phyloP scores from a whole-genome alignment of 2,797 vertebrate genomes.

The Lutjanus campechanus region DNA sequence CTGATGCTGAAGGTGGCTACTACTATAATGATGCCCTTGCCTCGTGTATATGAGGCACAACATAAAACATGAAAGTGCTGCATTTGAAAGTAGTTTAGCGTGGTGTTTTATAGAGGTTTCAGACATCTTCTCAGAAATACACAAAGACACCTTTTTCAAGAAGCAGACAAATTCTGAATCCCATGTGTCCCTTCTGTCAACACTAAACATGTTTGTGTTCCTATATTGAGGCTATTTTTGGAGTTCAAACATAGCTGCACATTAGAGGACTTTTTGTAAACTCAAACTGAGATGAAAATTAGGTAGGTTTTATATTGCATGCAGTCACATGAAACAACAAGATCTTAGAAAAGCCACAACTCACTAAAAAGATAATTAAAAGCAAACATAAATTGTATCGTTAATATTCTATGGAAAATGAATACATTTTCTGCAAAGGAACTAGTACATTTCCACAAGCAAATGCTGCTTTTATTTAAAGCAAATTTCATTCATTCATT shows the following conservation, averaged over 20 bases:
- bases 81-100: conserved; percentile 49
- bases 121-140: conserved; percentile 8
- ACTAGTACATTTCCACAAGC: too few species aligned
- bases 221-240: not conserved
- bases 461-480: too few species aligned
- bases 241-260: not conserved
- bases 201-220: not conserved
- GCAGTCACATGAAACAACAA: not conserved
- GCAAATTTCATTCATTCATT: too few species aligned
- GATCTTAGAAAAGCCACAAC: not conserved
- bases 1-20: conserved; percentile 63
- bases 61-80: conserved; percentile 38
- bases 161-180: not conserved
- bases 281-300: not conserved
- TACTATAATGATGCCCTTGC: conserved; percentile 60
- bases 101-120: conserved; percentile 34
- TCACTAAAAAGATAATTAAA: not conserved
- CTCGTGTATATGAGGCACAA: conserved; percentile 52
- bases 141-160: not conserved
- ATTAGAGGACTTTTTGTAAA: not conserved
- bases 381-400: not conserved
- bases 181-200: not conserved
- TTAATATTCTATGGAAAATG: too few species aligned
- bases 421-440: not conserved
- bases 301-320: not conserved